A percentile compares a stretch with the other conserved stretches of the same genome.
phyloP scores from a whole-genome alignment of 2,113 vertebrate species.

The Fregata magnificens region DNA sequence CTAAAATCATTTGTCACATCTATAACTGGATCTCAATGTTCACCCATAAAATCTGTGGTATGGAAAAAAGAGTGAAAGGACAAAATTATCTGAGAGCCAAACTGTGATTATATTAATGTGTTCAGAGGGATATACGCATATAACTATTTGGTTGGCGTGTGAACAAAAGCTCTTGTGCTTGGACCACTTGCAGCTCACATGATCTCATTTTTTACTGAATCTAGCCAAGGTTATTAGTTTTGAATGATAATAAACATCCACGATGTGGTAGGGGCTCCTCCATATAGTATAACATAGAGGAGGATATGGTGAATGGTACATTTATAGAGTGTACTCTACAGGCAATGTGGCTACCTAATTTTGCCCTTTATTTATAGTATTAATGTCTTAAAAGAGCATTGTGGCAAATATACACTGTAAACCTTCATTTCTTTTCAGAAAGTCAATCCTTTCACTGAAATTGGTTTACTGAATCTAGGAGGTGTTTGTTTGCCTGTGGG shows the following conservation, averaged over 20 bases:
- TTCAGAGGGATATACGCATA: neutral
- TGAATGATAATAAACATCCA: slow-evolving; percentile 17
- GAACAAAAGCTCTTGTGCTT: neutral
- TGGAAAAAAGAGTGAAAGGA: neutral
- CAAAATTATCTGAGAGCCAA: neutral
- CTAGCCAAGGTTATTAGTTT: neutral
- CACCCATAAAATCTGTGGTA: neutral
- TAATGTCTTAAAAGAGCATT: neutral
- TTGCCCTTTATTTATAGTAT: neutral
- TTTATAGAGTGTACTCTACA: neutral
- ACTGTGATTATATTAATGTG: neutral
- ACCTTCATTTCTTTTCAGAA: neutral
- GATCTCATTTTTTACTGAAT: neutral
- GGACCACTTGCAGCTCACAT: neutral
- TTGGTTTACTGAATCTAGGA: neutral
- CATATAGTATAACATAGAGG: neutral
- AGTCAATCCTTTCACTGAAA: neutral
- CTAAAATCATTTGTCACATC: neutral
- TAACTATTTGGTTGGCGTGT: neutral
- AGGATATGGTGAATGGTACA: neutral
- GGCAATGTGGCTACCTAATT: neutral
- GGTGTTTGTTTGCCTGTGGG: neutral
- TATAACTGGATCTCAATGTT: neutral
- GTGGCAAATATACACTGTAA: neutral
- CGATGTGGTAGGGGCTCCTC: neutral